phyloP scores from a whole-genome alignment of 2,888 invertebrate genomes.

The Tubulanus polymorphus region DNA sequence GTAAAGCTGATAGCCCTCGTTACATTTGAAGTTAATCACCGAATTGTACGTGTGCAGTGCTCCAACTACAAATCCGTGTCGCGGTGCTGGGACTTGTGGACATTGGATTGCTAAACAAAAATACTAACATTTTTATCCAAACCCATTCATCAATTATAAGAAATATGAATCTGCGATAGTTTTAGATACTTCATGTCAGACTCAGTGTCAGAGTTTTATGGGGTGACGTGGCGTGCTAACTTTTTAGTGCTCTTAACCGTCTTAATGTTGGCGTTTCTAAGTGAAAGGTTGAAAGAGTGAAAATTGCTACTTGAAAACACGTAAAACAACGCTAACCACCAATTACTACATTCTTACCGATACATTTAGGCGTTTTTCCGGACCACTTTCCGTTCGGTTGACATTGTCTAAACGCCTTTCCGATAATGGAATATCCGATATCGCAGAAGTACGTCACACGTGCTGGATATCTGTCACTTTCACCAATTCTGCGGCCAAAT shows the following conservation, averaged over 20 bases:
- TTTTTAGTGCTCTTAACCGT: no score
- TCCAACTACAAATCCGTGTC: conserved; percentile 88
- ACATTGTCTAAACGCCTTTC: conserved; percentile 73
- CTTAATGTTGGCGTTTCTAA: no score
- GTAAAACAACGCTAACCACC: no score
- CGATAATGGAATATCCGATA: conserved; percentile 88
- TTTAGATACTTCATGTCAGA: no score
- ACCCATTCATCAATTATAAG: no score
- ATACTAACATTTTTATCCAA: no score
- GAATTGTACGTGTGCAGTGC: conserved; percentile 92
- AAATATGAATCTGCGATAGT: no score
- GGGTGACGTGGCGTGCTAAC: no score
- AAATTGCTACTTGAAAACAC: no score
- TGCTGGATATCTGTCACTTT: conserved; percentile 82
- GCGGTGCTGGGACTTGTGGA: conserved; percentile 83
- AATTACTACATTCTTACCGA: no score
- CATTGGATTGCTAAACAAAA: conserved; percentile 96
- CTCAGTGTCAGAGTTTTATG: no score
- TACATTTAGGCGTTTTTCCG: conserved; percentile 29
- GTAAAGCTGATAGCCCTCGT: conserved; percentile 84
- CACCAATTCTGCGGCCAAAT: conserved; percentile 81
- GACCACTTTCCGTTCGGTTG: conserved; percentile 37
- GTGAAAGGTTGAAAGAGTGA: no score
- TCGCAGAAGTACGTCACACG: conserved; percentile 87
- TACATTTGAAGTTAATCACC: conserved; percentile 91